These are phyloP conservation scores for Callitettix versicolor DNA, from an alignment of 1,140 invertebrate genomes.

Conservation along the genomic window DNA sequence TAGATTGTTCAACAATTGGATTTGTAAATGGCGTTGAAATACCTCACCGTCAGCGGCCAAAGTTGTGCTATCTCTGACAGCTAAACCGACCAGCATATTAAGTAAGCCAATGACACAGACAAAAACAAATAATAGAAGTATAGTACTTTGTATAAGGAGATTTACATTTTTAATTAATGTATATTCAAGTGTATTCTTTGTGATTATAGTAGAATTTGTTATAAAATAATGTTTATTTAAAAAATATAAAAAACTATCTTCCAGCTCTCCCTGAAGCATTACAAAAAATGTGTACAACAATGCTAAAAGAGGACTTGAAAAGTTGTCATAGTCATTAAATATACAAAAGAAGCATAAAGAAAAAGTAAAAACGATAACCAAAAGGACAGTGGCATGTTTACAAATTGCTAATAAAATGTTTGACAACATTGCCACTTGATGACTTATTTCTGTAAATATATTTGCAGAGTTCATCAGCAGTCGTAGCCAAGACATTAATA, in stretches of 20 bases:
- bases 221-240: background rate
- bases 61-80: background rate
- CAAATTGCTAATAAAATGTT: background rate
- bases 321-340: background rate
- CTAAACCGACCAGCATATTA: conserved; percentile 1
- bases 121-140: background rate
- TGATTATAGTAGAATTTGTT: background rate
- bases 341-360: conserved; percentile 2
- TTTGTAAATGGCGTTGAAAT: conserved; percentile 4
- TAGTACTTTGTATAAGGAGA: background rate
- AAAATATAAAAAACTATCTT: background rate
- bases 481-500: background rate
- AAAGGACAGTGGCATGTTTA: background rate
- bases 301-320: background rate
- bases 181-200: no score
- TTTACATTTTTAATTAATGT: background rate
- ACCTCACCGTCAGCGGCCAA: background rate
- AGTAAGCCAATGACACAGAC: background rate
- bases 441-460: background rate
- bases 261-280: background rate
- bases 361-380: background rate
- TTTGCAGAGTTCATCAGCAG: background rate
- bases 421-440: conserved; percentile 3
- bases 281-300: background rate
- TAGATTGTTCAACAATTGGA: background rate